Conservation (phyloP, 2,888 invertebrate genomes). For the Drosophila pegasa region DNA sequence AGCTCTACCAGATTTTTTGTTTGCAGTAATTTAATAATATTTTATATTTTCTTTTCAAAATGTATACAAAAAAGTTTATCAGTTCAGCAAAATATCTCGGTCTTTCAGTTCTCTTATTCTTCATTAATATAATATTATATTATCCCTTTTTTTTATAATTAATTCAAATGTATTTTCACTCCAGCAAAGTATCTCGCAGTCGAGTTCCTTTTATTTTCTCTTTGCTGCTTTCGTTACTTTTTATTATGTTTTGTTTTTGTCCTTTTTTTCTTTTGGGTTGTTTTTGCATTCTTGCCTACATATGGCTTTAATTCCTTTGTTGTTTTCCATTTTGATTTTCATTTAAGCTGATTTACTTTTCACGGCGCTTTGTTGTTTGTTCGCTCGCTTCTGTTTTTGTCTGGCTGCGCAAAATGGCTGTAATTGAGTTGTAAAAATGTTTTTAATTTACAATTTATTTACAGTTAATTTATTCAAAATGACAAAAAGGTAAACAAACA, state of each 20-base stretch:
- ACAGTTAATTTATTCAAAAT: conserved; percentile 21
- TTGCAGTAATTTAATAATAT: too few species aligned
- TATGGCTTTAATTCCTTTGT: conserved; percentile 33
- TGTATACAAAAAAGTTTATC: too few species aligned
- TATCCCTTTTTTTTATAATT: neutral
- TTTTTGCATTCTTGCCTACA: conserved; percentile 1
- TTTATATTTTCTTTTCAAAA: too few species aligned
- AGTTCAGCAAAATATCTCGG: too few species aligned
- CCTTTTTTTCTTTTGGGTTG: neutral
- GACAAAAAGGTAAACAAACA: conserved; percentile 2
- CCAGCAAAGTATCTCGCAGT: conserved; percentile 1
- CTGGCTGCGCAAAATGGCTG: neutral
- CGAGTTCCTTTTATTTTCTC: neutral
- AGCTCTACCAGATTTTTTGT: too few species aligned
- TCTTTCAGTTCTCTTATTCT: too few species aligned
- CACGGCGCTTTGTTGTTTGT: conserved; percentile 18
- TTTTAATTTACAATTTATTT: conserved; percentile 15
- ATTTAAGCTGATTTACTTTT: conserved; percentile 51
- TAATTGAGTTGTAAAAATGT: neutral
- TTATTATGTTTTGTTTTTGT: conserved; percentile 1
- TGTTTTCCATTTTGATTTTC: conserved; percentile 34
- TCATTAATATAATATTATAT: too few species aligned
- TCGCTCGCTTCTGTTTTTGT: conserved; percentile 4
- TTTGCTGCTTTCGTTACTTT: neutral
- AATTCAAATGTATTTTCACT: neutral